These are phyloP conservation scores for Macrostomum lignano DNA, from an alignment of 1,140 invertebrate genomes.

Conservation along the genomic window DNA sequence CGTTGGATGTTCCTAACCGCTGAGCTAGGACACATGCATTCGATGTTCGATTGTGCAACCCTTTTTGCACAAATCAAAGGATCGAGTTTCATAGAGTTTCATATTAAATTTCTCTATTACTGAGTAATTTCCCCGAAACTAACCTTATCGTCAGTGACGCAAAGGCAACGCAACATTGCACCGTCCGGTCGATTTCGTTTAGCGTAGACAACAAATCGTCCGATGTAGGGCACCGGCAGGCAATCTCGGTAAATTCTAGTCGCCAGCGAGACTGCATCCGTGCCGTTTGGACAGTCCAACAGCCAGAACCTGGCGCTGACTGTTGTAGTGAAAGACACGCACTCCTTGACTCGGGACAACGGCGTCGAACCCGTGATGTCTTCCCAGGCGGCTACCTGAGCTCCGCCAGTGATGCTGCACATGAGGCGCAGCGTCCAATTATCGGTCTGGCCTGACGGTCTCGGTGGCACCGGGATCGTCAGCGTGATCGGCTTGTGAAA, in stretches of 20 bases:
- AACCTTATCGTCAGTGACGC: constrained; percentile 85
- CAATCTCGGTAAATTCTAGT: constrained; percentile 84
- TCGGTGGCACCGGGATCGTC: constrained; percentile 72
- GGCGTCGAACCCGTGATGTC: constrained; percentile 92
- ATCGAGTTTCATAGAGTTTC: no score
- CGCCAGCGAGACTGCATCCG: constrained; percentile 78
- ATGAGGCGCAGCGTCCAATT: constrained; percentile 70
- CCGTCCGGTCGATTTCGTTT: constrained; percentile 61
- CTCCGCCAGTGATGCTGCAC: constrained; percentile 69
- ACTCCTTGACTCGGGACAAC: constrained; percentile 74
- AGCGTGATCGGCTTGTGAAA: constrained; percentile 88
- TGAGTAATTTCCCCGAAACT: no score
- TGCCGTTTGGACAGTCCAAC: constrained; percentile 72
- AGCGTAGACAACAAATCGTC: constrained; percentile 78
- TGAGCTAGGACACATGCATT: no score
- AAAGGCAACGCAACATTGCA: constrained; percentile 64
- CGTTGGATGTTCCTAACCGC: no score
- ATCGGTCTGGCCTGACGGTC: constrained; percentile 39
- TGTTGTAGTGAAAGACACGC: constrained; percentile 82
- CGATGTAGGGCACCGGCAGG: constrained; percentile 82
- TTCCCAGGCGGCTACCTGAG: constrained; percentile 63
- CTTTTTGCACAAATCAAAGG: background rate
- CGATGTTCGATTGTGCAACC: no score
- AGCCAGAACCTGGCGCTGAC: constrained; percentile 82
- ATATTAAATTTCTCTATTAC: background rate